phyloP scores from a whole-genome alignment of 2,888 invertebrate species.

The Polylopha cassiicola region DNA sequence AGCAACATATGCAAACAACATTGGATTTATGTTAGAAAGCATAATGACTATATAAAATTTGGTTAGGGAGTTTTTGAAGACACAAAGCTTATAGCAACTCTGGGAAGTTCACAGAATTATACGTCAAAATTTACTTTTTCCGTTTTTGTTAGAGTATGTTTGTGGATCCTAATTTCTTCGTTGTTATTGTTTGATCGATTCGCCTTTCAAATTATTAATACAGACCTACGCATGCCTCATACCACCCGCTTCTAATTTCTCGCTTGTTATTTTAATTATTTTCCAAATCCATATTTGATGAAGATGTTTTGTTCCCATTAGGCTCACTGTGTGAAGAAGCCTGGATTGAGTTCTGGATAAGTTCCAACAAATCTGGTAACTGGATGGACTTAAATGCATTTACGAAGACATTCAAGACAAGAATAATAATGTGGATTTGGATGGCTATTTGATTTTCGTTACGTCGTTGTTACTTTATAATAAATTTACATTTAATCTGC shows the following conservation, averaged over 20 bases:
- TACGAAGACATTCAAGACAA: constrained; percentile 50
- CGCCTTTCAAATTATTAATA: no score
- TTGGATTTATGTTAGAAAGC: no score
- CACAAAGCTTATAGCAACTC: no score
- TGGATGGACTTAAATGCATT: constrained; percentile 54
- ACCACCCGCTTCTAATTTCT: constrained; percentile 17
- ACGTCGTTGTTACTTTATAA: constrained; percentile 51
- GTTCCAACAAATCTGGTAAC: constrained; percentile 41
- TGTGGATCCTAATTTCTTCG: no score
- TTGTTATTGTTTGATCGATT: no score
- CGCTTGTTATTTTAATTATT: constrained; percentile 28
- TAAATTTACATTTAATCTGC: constrained; percentile 56
- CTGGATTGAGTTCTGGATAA: constrained; percentile 39
- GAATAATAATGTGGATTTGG: constrained; percentile 61
- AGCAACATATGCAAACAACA: no score
- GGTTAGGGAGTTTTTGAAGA: no score
- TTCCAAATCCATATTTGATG: constrained; percentile 71
- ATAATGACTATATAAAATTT: no score
- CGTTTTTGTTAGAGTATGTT: no score
- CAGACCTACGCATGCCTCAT: constrained; percentile 5
- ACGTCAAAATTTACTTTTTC: no score
- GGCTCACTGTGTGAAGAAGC: constrained; percentile 72
- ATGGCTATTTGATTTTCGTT: constrained; percentile 38
- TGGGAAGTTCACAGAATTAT: no score
- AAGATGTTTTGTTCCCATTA: constrained; percentile 60